These are phyloP conservation scores for Netelia melanura DNA, from an alignment of 2,888 invertebrate genomes.

Conservation along the genomic window DNA sequence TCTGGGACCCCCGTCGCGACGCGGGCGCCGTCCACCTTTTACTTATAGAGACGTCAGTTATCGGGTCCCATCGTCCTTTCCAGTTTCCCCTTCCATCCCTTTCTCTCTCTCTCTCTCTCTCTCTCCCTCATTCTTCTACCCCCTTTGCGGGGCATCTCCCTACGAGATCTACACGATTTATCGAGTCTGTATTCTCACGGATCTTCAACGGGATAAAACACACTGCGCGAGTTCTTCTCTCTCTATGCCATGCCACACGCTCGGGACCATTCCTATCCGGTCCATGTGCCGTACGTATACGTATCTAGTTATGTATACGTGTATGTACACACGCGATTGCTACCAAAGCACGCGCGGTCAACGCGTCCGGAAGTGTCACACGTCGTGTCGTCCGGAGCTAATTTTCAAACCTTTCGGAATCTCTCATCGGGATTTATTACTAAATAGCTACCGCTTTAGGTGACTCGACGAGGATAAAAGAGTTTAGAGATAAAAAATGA, in stretches of 20 bases:
- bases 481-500: not conserved
- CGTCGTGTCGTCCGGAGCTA: conserved; percentile 56
- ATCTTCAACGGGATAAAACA: conserved; percentile 69
- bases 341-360: conserved; percentile 48
- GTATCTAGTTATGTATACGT: too few relatives aligned
- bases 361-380: conserved; percentile 57
- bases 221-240: conserved; percentile 12
- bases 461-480: not conserved
- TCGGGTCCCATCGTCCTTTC: conserved; percentile 78
- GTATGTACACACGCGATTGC: conserved; percentile 26
- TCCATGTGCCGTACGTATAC: too few relatives aligned
- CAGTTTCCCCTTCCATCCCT: conserved; percentile 68
- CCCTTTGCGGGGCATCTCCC: conserved; percentile 62
- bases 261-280: too few relatives aligned
- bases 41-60: conserved; percentile 83
- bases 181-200: conserved; percentile 72
- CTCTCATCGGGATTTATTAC: conserved; percentile 49
- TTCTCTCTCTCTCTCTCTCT: conserved; percentile 31
- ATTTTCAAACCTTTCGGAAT: conserved; percentile 58
- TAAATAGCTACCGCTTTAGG: not conserved
- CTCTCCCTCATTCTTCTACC: conserved; percentile 52
- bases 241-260: conserved; percentile 2
- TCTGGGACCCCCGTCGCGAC: conserved; percentile 82
- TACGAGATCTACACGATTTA: conserved; percentile 68
- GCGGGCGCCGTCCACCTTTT: conserved; percentile 78